Base-by-base conservation (phyloP, 92 coral and sea anemone genomes). In the Virgularia gustaviana region DNA sequence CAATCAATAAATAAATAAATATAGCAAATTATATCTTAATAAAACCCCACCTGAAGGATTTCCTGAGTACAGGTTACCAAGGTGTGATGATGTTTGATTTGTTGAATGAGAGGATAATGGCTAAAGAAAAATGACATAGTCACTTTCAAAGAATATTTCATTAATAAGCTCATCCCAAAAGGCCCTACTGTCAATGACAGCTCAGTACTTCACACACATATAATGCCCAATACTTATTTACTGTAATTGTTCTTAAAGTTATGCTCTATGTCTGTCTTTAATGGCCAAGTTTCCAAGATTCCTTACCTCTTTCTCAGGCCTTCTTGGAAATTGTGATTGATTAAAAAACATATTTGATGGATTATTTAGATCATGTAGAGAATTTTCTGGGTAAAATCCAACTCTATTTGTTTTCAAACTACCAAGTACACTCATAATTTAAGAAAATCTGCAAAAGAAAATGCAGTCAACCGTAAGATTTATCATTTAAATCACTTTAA, bases 21-120 rank as follows among this genome's bases (percentile, higher is more conserved):
- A n/a, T n/a, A n/a, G n/a, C n/a, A n/a, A n/a, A n/a, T n/a, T n/a
- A n/a, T n/a, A n/a, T n/a, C n/a, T n/a, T n/a, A n/a, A n/a, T n/a
- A n/a, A n/a, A n/a, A n/a, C n/a, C n/a, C 23, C 36, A 71, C 97
- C 95, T 73, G 97, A 83, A 23, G 97, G 82, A 19, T n/a, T n/a
- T n/a, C 84, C 84, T 6, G 95, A 88, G 72, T 91, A 91, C n/a
- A 91, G 85, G 52, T 90, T 82, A 9, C 95, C 89, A 28, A 90
- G 84, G 57, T 90, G 97, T 16, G 83, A 79, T 0, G 63, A 42
- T 56, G 90, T 82, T 72, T 86, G 88, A 52, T 83, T 83, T 0
- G 89, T 63, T 29, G 80, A 62, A 9, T 80, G 85, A 10, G 85
- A 77, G 22, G 85, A 63, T 0, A 76, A 58, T 61, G 77, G 57